Conservation (phyloP, 2,888 invertebrate species). For the Oligia latruncula region DNA sequence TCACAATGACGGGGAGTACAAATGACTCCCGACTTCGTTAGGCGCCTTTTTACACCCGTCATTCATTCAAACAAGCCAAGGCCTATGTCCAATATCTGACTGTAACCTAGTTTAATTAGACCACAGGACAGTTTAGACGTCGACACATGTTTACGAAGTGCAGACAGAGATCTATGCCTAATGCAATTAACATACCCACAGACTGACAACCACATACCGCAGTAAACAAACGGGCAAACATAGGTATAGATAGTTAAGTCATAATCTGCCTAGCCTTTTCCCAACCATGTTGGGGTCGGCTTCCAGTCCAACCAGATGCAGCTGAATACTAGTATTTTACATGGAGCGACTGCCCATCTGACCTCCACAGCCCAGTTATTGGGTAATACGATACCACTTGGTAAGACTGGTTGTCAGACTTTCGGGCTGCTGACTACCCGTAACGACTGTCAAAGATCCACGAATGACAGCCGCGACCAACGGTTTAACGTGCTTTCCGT, state of each 20-base stretch:
- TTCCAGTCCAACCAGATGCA: too few species aligned
- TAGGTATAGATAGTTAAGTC: not conserved
- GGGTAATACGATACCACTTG: too few species aligned
- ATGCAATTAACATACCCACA: slow-evolving; percentile 37
- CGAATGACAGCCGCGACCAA: too few species aligned
- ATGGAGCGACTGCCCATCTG: too few species aligned
- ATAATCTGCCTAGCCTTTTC: too few species aligned
- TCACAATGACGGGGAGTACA: not conserved
- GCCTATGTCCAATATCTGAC: not conserved
- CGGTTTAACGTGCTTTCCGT: too few species aligned
- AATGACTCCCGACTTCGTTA: not conserved
- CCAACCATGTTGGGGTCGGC: too few species aligned
- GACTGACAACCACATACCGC: slow-evolving; percentile 12
- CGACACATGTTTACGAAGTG: slow-evolving; percentile 19
- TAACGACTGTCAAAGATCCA: too few species aligned
- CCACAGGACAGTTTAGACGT: not conserved
- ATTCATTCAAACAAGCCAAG: not conserved
- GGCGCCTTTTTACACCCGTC: not conserved
- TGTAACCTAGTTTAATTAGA: slow-evolving; percentile 21
- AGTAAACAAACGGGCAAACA: slow-evolving; percentile 9
- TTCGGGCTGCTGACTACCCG: too few species aligned
- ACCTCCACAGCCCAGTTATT: too few species aligned
- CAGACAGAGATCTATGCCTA: slow-evolving; percentile 24
- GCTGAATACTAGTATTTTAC: too few species aligned
- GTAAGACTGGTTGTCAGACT: too few species aligned